Evolutionary conservation across 2,888 invertebrate genomes (phyloP).

Genomic region (Nomada fucata): DNA sequence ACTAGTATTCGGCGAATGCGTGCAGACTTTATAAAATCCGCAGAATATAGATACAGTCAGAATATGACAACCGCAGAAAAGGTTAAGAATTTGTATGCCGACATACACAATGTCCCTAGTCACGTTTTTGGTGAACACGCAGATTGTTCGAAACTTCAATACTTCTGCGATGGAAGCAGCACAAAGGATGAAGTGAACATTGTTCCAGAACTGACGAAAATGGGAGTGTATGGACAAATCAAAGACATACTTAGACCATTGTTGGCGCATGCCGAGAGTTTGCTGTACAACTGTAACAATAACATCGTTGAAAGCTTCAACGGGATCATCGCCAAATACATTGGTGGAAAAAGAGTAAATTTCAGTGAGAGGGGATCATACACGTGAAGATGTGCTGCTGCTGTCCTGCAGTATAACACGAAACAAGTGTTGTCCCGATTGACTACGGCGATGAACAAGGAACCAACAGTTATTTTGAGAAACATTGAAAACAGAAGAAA

Average conservation of each 20-base stretch:
- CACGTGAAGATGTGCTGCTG: no score
- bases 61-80: neutral
- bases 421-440: neutral
- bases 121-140: no score
- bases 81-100: neutral
- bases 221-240: no score
- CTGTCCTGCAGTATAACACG: neutral
- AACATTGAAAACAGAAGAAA: no score
- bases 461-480: neutral
- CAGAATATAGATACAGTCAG: neutral
- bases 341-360: neutral
- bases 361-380: neutral
- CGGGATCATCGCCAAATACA: neutral
- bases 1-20: no score
- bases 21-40: neutral
- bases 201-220: no score
- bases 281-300: neutral
- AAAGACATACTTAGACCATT: neutral
- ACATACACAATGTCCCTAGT: no score
- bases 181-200: no score
- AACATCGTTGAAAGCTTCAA: neutral
- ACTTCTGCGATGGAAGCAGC: no score
- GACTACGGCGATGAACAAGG: neutral
- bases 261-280: neutral
- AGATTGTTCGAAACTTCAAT: no score